phyloP scores from a whole-genome alignment of 2,797 vertebrate genomes.

The Megalops cyprinoides region DNA sequence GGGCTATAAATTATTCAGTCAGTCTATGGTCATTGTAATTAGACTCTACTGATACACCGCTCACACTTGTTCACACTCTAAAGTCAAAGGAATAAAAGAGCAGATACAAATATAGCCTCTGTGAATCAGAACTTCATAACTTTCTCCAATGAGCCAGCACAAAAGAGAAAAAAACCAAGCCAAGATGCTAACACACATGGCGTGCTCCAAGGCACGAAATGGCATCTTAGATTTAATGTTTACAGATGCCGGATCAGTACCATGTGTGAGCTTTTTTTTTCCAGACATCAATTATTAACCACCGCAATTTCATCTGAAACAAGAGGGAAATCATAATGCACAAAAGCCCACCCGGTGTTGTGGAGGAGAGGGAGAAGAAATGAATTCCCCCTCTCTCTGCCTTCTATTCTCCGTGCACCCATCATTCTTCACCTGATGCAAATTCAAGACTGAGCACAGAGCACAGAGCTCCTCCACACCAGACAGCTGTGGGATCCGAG shows the following conservation, averaged over 20 bases:
- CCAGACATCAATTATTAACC: slow-evolving; percentile 25
- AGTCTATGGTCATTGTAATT: slow-evolving; percentile 74
- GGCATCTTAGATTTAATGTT: neutral
- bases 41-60: slow-evolving; percentile 74
- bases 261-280: neutral
- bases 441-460: slow-evolving; percentile 10
- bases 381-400: neutral
- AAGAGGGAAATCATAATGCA: slow-evolving; percentile 27
- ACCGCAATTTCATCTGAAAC: slow-evolving; percentile 30
- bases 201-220: slow-evolving; percentile 7
- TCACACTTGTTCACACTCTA: slow-evolving; percentile 61
- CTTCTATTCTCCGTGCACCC: slow-evolving; percentile 2
- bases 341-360: slow-evolving; percentile 8
- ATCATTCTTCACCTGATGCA: slow-evolving; percentile 6
- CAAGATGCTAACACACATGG: slow-evolving; percentile 31
- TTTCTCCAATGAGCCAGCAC: slow-evolving; percentile 20
- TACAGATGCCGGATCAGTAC: neutral
- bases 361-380: neutral
- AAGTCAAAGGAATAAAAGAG: slow-evolving; percentile 74
- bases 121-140: slow-evolving; percentile 37
- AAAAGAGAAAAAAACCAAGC: slow-evolving; percentile 49
- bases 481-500: neutral
- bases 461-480: neutral
- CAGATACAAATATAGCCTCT: slow-evolving; percentile 60
- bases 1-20: slow-evolving; percentile 76